A percentile compares a stretch with the other conserved stretches of the same genome.
Conservation (phyloP, 2,797 vertebrate genomes). For the Emys orbicularis region DNA sequence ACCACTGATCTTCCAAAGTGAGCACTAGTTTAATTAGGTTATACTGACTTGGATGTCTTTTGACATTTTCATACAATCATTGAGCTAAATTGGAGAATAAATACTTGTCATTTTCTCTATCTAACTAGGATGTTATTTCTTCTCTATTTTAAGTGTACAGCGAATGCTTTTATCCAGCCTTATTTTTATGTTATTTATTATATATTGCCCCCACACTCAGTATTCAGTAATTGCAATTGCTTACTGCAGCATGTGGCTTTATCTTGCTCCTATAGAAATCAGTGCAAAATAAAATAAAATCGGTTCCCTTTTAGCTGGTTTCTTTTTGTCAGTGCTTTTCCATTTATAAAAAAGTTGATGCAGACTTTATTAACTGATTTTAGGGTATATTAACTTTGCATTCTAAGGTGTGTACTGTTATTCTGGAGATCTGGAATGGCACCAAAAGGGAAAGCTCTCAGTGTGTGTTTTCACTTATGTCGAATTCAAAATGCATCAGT, state of each 20-base stretch:
- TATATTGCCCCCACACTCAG: not conserved
- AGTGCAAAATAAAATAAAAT: not conserved
- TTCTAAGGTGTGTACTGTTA: not conserved
- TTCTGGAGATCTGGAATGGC: not conserved
- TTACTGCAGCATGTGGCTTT: not conserved
- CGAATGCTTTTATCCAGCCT: not conserved
- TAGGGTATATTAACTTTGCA: not conserved
- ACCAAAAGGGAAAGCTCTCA: not conserved
- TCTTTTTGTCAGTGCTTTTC: not conserved
- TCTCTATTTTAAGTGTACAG: not conserved
- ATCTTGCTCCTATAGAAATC: not conserved
- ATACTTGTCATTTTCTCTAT: not conserved
- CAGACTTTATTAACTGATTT: not conserved
- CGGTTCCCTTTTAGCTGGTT: accelerated
- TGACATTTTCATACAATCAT: not conserved
- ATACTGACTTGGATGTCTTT: not conserved
- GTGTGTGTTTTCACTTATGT: not conserved
- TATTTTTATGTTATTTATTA: not conserved
- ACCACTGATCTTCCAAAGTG: not conserved
- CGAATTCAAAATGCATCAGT: not conserved
- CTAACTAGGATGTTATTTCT: not conserved
- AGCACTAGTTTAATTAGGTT: not conserved
- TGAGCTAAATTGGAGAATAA: not conserved
- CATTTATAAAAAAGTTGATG: not conserved
- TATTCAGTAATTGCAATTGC: not conserved